These are phyloP conservation scores for Bradysia coprophila DNA, from an alignment of 1,140 invertebrate species.

Conservation along the genomic window DNA sequence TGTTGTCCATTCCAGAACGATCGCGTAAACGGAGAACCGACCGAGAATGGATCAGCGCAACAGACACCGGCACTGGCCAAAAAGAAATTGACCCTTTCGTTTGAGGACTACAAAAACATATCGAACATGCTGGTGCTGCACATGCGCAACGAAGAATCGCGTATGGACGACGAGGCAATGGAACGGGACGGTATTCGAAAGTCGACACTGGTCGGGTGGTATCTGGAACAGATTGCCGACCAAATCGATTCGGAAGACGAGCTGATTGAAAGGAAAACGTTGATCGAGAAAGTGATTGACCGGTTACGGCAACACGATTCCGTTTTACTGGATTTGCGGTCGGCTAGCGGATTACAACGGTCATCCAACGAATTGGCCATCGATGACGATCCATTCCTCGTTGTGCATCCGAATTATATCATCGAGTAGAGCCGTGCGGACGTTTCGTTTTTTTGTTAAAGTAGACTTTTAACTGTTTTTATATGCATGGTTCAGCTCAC, in stretches of 20 bases:
- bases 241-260: slow-evolving; percentile 85
- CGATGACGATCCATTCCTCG: slow-evolving; percentile 59
- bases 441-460: too few relatives aligned
- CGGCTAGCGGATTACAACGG: slow-evolving; percentile 35
- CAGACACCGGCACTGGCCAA: neutral
- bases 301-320: slow-evolving; percentile 82
- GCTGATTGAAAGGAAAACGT: slow-evolving; percentile 66
- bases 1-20: too few relatives aligned
- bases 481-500: too few relatives aligned
- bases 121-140: slow-evolving; percentile 82
- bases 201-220: slow-evolving; percentile 85
- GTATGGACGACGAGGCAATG: slow-evolving; percentile 32
- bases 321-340: slow-evolving; percentile 76
- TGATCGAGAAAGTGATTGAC: slow-evolving; percentile 93
- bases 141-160: slow-evolving; percentile 72
- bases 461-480: too few relatives aligned
- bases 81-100: slow-evolving; percentile 81
- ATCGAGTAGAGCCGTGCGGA: too few relatives aligned
- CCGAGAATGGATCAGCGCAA: slow-evolving; percentile 4
- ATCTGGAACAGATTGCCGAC: slow-evolving; percentile 73
- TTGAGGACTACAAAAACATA: slow-evolving; percentile 86
- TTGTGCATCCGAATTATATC: slow-evolving; percentile 93
- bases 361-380: slow-evolving; percentile 24
- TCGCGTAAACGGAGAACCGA: slow-evolving; percentile 1
- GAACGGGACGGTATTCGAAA: slow-evolving; percentile 44